Conservation (phyloP, 2,113 vertebrate species). For the Meleagris gallopavo region DNA sequence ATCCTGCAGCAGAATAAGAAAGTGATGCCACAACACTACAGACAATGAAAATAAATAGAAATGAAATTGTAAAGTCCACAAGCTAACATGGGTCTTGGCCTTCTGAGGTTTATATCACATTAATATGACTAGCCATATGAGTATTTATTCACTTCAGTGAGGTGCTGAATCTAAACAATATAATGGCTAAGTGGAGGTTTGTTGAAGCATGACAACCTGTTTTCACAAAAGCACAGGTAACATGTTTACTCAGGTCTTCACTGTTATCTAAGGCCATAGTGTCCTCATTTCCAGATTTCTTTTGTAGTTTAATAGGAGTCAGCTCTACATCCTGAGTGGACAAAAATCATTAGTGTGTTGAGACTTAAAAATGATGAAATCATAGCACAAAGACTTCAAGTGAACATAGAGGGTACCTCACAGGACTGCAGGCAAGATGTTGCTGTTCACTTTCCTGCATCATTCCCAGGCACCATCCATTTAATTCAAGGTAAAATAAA, state of each 20-base stretch:
- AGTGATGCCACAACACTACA: fast-evolving
- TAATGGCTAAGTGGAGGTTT: neutral
- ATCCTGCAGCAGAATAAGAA: neutral
- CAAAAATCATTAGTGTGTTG: neutral
- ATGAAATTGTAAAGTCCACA: neutral
- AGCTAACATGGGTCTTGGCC: neutral
- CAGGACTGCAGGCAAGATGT: fast-evolving
- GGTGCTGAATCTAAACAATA: neutral
- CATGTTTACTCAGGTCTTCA: neutral
- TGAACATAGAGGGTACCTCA: neutral
- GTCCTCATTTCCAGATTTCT: neutral
- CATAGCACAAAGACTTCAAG: neutral
- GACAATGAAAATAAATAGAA: neutral
- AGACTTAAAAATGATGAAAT: neutral
- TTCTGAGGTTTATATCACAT: neutral
- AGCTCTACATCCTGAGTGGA: neutral
- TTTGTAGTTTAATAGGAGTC: neutral
- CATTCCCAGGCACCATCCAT: neutral
- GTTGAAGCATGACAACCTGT: neutral
- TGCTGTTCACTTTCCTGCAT: neutral
- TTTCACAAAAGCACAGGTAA: neutral
- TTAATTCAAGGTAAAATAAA: neutral
- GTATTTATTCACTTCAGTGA: neutral
- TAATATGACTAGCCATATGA: neutral
- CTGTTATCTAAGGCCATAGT: neutral